Percentiles rank a stretch among this genome's conserved stretches.
These are phyloP conservation scores for Troides helena DNA, from an alignment of 2,888 invertebrate species.

Conservation along the genomic window DNA sequence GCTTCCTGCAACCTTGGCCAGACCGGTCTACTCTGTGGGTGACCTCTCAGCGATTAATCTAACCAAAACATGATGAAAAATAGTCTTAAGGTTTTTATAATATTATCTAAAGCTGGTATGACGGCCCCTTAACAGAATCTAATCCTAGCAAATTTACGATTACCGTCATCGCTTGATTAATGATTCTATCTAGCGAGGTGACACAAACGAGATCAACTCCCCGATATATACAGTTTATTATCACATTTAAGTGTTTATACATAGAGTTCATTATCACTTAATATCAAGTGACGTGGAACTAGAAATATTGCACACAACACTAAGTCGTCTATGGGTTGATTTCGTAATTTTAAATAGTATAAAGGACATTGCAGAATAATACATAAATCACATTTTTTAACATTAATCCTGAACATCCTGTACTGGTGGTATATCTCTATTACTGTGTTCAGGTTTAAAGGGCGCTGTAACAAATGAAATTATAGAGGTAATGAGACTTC, in stretches of 20 bases:
- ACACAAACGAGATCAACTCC: conserved; percentile 6
- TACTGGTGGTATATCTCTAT: too few species aligned
- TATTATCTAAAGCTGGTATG: background rate
- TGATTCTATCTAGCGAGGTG: conserved; percentile 25
- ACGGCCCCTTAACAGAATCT: conserved; percentile 8
- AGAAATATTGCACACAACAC: background rate
- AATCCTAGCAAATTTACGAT: conserved; percentile 13
- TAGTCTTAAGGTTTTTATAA: too few species aligned
- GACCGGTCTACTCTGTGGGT: too few species aligned
- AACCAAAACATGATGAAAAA: too few species aligned
- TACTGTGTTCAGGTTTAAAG: too few species aligned
- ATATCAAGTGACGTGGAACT: background rate
- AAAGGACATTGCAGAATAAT: background rate
- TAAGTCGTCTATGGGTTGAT: background rate
- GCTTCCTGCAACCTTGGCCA: too few species aligned
- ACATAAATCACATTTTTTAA: too few species aligned
- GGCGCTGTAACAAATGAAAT: too few species aligned
- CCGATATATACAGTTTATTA: background rate
- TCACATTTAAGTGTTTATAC: background rate
- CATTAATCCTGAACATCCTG: too few species aligned
- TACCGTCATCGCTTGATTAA: conserved; percentile 29
- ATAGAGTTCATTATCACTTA: background rate
- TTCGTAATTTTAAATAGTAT: background rate
- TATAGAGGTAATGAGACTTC: too few species aligned
- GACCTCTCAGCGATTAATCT: too few species aligned